These are phyloP conservation scores for Prunella fulvescens DNA, from an alignment of 2,113 vertebrate species.

Conservation along the genomic window DNA sequence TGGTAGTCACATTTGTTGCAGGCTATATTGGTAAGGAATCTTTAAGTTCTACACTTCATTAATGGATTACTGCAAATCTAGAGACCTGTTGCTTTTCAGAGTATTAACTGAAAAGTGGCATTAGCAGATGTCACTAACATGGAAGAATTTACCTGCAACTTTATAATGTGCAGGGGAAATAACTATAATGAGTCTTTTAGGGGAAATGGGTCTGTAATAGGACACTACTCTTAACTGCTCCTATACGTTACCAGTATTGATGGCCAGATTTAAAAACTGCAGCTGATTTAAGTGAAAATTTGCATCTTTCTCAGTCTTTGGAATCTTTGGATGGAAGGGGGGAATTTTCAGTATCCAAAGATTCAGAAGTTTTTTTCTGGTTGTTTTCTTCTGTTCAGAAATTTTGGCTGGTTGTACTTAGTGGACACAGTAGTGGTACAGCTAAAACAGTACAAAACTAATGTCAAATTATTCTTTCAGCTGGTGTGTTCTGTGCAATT, in stretches of 20 bases:
- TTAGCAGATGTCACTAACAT: neutral
- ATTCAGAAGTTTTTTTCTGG: neutral
- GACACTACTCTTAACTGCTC: neutral
- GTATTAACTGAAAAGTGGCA: neutral
- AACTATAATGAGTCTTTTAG: neutral
- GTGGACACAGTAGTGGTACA: neutral
- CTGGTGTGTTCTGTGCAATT: conserved; percentile 96
- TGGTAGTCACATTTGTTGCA: conserved; percentile 93
- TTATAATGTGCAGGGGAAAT: neutral
- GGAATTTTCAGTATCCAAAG: neutral
- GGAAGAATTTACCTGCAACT: neutral
- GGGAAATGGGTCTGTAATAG: neutral
- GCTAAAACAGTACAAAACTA: neutral
- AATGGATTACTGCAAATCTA: neutral
- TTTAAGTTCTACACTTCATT: neutral
- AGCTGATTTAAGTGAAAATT: neutral
- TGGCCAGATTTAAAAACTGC: neutral
- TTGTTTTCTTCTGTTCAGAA: neutral
- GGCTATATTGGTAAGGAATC: conserved; percentile 92
- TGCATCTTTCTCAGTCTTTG: neutral
- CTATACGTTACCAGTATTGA: fast-evolving
- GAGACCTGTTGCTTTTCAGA: neutral
- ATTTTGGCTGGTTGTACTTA: neutral
- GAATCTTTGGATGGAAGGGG: neutral
- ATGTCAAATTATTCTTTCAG: conserved; percentile 71